A percentile compares a stretch with the other conserved stretches of the same genome.
These are phyloP conservation scores for Ptychoptera albimana DNA, from an alignment of 2,888 invertebrate species.

Conservation along the genomic window DNA sequence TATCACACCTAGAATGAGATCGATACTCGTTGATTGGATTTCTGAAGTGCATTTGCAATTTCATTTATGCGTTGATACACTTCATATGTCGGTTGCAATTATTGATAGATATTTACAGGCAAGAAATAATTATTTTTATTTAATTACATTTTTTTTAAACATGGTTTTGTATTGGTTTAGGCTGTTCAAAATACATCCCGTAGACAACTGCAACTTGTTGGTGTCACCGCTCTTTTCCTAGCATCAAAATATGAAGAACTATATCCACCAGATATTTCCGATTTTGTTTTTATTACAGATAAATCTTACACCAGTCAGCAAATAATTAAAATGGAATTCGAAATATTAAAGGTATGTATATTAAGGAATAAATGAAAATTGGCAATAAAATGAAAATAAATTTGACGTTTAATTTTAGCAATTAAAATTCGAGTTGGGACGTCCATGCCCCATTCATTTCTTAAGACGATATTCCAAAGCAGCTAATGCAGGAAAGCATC, in stretches of 20 bases:
- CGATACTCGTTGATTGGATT: slow-evolving; percentile 85
- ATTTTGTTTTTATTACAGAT: slow-evolving; percentile 86
- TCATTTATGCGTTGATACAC: slow-evolving; percentile 70
- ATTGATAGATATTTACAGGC: slow-evolving; percentile 68
- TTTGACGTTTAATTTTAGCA: too few relatives aligned
- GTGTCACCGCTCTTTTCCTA: slow-evolving; percentile 75
- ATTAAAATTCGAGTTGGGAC: slow-evolving; percentile 36
- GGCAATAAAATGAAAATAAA: too few relatives aligned
- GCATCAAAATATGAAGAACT: slow-evolving; percentile 94
- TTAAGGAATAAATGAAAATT: too few relatives aligned
- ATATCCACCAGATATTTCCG: slow-evolving; percentile 68
- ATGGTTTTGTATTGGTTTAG: slow-evolving; percentile 32
- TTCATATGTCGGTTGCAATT: slow-evolving; percentile 74
- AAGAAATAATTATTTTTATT: slow-evolving; percentile 13
- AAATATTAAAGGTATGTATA: slow-evolving; percentile 43
- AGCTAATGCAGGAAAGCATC: slow-evolving; percentile 45
- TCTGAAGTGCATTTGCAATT: slow-evolving; percentile 83
- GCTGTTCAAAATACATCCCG: slow-evolving; percentile 42
- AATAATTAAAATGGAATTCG: slow-evolving; percentile 66
- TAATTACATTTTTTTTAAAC: slow-evolving; percentile 22
- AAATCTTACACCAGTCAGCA: slow-evolving; percentile 66
- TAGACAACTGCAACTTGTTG: slow-evolving; percentile 70
- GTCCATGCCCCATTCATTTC: slow-evolving; percentile 80
- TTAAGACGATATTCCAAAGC: slow-evolving; percentile 58
- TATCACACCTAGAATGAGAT: slow-evolving; percentile 65